Evolutionary conservation across 1,140 invertebrate species (phyloP).

Genomic region (Trichonephila clavata): DNA sequence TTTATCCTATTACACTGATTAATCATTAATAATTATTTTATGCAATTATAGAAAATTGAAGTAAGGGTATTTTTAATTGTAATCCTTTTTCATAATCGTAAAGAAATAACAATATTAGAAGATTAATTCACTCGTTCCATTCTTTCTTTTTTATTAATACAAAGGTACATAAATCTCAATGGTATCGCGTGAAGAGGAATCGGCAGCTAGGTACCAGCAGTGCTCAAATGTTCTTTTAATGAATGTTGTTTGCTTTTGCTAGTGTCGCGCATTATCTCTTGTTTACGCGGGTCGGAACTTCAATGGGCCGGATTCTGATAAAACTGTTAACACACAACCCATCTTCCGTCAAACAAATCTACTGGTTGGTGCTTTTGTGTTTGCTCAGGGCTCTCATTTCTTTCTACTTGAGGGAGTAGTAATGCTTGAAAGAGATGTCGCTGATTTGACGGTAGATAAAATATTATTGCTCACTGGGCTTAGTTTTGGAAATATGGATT

Average conservation of each 20-base stretch:
- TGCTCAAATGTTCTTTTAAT: slow-evolving; percentile 29
- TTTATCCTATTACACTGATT: too few relatives aligned
- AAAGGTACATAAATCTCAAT: not conserved
- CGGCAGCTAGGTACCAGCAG: not conserved
- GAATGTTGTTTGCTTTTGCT: slow-evolving; percentile 20
- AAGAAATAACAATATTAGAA: too few relatives aligned
- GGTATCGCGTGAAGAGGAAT: not conserved
- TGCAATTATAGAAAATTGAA: too few relatives aligned
- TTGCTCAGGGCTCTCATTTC: not conserved
- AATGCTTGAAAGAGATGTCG: slow-evolving; percentile 11
- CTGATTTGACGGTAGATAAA: not conserved
- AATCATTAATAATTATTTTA: too few relatives aligned
- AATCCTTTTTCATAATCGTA: too few relatives aligned
- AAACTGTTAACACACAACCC: slow-evolving; percentile 13
- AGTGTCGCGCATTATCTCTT: not conserved
- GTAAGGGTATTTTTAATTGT: too few relatives aligned
- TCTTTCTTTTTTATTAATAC: too few relatives aligned
- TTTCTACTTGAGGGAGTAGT: not conserved
- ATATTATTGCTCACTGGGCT: not conserved
- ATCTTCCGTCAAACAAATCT: slow-evolving; percentile 9
- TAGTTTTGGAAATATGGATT: not conserved
- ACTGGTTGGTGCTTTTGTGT: not conserved
- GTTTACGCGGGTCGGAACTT: not conserved
- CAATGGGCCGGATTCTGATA: not conserved
- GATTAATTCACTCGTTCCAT: too few relatives aligned